These are phyloP conservation scores for Saxicola maurus DNA, from an alignment of 2,797 vertebrate species.

Conservation along the genomic window DNA sequence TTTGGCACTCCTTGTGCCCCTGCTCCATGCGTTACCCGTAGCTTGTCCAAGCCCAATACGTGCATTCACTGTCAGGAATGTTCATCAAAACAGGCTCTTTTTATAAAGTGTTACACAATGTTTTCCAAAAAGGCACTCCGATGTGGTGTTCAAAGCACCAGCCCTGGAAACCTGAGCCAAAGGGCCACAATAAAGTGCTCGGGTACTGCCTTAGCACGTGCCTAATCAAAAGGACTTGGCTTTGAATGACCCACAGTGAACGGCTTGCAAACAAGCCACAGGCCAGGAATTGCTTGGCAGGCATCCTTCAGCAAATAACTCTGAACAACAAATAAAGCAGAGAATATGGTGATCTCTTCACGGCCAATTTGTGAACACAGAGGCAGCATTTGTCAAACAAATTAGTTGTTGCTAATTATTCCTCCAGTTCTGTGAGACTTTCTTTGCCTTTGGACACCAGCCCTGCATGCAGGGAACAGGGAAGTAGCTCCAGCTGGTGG, in stretches of 20 bases:
- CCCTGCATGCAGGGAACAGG: neutral
- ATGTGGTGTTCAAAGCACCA: neutral
- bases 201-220: constrained; percentile 26
- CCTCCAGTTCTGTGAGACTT: constrained; percentile 21
- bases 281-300: constrained; percentile 62
- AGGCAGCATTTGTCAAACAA: constrained; percentile 54
- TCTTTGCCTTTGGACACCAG: constrained; percentile 26
- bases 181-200: neutral
- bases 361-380: constrained; percentile 60
- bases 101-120: neutral
- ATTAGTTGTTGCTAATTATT: constrained; percentile 62
- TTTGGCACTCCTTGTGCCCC: neutral
- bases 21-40: neutral
- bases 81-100: constrained; percentile 36
- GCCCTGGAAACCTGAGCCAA: constrained; percentile 13
- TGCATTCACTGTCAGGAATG: neutral
- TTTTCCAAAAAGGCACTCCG: constrained; percentile 23
- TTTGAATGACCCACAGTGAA: constrained; percentile 46
- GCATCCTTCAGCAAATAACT: constrained; percentile 52
- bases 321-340: constrained; percentile 51
- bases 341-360: constrained; percentile 61
- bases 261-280: constrained; percentile 50
- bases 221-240: constrained; percentile 53
- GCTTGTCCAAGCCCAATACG: constrained; percentile 5
- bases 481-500: neutral